Evolutionary conservation across 1,140 invertebrate genomes (phyloP), one percentile per base, ranked within the genome.

Genomic region (Oncopeltus fasciatus): DNA sequence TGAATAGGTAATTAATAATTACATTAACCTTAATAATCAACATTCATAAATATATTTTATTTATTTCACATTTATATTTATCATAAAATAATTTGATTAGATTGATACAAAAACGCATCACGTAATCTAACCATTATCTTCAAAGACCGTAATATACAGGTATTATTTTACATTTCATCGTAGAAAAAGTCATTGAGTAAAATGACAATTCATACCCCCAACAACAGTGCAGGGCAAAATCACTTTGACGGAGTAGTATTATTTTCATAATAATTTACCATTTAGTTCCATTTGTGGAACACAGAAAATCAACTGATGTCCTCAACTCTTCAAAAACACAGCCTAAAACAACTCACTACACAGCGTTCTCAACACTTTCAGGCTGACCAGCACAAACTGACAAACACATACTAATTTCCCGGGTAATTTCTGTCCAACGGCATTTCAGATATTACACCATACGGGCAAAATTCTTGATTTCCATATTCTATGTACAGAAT

Each of bases 91-190:
- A 24, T 14, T 3, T 53, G 20, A 8, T 53, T 26, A 24, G 21
- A 16, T 27, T 9, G 12, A 26, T 24, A 9, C 8, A 53, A 26
- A 53, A 26, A 9, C 21, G 18, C 2, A 4, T 14, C 12, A 24
- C 16, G 3, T 14, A 3, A 24, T 53, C 49, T 53, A 53, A 53
- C 5, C 3, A 1, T 26, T 27, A n/a, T n/a, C n/a, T n/a, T n/a
- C n/a, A n/a, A n/a, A n/a, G n/a, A n/a, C 24, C 49, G 26, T 24
- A 53, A 24, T 24, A 53, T 14, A 53, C 14, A 53, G 21, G 24
- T 53, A 24, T 24, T 53, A 53, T 53, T 2, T 53, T 53, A 53
- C 49, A 53, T 24, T 53, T 53, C 49, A 53, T n/a, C n/a, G n/a
- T n/a, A n/a, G n/a, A n/a, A n/a, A n/a, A n/a, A n/a, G n/a, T n/a